Base-by-base conservation (phyloP, 2,888 invertebrate species). In the Lasioglossum pauxillum region DNA sequence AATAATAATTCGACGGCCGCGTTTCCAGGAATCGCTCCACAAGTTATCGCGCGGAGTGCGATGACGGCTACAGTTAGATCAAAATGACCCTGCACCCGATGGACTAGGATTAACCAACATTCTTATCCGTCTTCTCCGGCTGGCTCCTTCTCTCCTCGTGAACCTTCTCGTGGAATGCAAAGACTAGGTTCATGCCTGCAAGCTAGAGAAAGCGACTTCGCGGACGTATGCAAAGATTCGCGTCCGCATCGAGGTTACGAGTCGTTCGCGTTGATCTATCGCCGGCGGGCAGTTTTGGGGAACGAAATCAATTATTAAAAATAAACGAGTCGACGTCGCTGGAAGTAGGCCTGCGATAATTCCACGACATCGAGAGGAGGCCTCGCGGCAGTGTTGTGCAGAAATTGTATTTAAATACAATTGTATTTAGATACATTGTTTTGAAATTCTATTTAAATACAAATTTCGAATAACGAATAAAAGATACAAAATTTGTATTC, bases 121-220 rank as follows among this genome's bases (percentile, higher is more conserved):
- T 76, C 76, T 69, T 64, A 76, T 76, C 64, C 57, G 46, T 49
- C 67, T 41, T n/a, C 16, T 53, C 53, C n/a, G 5, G 12, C 49
- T n/a, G 27, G 35, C 35, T 84, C 44, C 78, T 44, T 2, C 27
- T 35, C 46, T 78, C 5, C 38, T 46, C 12, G 19, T 19, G 49
- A 60, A 35, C 44, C 67, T 72, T 49, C 67, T 31, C 35, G 57
- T 78, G 57, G 75, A 57, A 74, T 64, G 80, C 75, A 44, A 78
- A 69, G 67, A 67, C 78, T 75, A 74, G 67, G 71, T 82, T 80
- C 60, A 76, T 78, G 86, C 82, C 85, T 75, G 78, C 53, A 16
- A 80, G 82, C 79, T 60, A 72, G 87, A 89, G 89, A 89, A 89
- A 89, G 85, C 82, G 80, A 83, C 67, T 79, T 53, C 57, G 78